Evolutionary conservation across 2,888 invertebrate genomes (phyloP).

Genomic region (Himalopsyche tibetana): DNA sequence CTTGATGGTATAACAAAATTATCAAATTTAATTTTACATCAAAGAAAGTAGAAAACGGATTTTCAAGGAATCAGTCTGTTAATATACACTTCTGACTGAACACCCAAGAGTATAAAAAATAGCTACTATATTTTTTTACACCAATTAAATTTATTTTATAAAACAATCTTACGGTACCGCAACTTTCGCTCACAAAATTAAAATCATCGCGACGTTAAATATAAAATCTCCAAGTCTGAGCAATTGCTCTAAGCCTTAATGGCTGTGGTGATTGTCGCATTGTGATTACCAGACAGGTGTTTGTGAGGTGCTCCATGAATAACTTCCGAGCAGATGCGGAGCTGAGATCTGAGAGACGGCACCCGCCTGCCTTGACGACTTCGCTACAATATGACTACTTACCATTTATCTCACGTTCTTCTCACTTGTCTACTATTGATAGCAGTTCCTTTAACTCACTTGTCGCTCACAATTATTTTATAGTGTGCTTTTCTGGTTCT

Average conservation of each 20-base stretch:
- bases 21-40: no score
- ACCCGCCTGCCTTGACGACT: constrained; percentile 38
- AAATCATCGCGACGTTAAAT: no score
- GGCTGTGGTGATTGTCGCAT: neutral
- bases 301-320: neutral
- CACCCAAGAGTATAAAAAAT: no score
- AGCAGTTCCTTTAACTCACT: neutral
- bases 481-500: neutral
- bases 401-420: neutral
- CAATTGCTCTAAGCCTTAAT: neutral
- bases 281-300: constrained; percentile 34
- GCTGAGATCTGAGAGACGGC: constrained; percentile 1
- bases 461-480: neutral
- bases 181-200: no score
- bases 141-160: no score
- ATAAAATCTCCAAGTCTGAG: no score
- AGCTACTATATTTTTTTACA: no score
- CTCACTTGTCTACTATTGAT: constrained; percentile 21
- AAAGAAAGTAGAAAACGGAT: no score
- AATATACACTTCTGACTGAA: no score
- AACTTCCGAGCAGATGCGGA: constrained; percentile 23
- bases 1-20: no score
- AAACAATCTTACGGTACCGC: no score
- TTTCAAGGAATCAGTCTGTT: no score
- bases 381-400: neutral